Conservation (phyloP, 2,888 invertebrate species). For the Acholoe squamosa region DNA sequence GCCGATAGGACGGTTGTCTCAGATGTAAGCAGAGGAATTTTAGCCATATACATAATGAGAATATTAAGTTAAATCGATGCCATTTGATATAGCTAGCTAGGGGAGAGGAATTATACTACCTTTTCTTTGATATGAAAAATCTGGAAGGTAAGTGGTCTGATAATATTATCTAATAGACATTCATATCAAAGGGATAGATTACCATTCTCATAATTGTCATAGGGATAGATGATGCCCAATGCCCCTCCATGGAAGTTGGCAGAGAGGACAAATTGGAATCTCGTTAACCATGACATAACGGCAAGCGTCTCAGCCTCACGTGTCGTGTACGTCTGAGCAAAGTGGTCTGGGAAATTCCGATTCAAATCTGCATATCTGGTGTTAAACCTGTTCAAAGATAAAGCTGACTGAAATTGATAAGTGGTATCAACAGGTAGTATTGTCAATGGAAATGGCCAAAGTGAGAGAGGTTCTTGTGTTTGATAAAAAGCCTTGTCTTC, state of each 20-base stretch:
- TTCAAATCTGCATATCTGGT: slow-evolving; percentile 91
- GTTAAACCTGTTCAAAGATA: neutral
- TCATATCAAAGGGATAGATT: slow-evolving; percentile 82
- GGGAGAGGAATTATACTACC: too few relatives aligned
- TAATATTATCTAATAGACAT: too few relatives aligned
- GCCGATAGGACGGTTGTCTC: too few relatives aligned
- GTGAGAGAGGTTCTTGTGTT: neutral
- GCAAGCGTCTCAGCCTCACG: slow-evolving; percentile 93
- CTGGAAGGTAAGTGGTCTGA: too few relatives aligned
- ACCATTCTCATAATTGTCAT: slow-evolving; percentile 90
- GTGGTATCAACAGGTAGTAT: neutral
- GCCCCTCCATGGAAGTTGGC: slow-evolving; percentile 96
- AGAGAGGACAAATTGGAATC: slow-evolving; percentile 95
- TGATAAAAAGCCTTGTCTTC: too few relatives aligned
- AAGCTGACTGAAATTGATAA: neutral
- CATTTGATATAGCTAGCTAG: too few relatives aligned
- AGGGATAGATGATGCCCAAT: slow-evolving; percentile 97
- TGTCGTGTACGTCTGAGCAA: slow-evolving; percentile 88
- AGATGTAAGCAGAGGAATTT: too few relatives aligned
- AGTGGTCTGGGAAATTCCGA: slow-evolving; percentile 97
- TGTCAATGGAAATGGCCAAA: neutral
- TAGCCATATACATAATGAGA: too few relatives aligned
- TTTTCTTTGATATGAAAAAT: too few relatives aligned
- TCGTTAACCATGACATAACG: slow-evolving; percentile 96
- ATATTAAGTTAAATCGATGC: too few relatives aligned